Evolutionary conservation across 2,888 invertebrate species (phyloP), one percentile per base, ranked within the genome.

Genomic region (Glyphotaelius pellucidus): DNA sequence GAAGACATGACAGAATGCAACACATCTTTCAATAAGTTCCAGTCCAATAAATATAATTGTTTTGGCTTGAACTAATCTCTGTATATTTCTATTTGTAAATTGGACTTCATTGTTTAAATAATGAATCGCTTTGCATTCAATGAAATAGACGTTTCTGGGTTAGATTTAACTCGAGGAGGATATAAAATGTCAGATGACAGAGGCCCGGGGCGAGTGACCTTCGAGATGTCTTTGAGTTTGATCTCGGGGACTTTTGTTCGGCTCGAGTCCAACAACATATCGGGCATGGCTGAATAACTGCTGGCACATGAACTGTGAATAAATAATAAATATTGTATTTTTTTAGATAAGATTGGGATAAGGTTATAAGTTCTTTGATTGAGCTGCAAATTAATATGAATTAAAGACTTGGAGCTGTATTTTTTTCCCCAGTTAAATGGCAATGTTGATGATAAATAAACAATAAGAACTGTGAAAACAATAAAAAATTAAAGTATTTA

Each of bases 201-300:
- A 3, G 81, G 83, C 2, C 19, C 5, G 35, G 38, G 85, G 38
- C 25, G 38, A 25, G 14, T 52, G 87, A 87, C 87, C 87, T 87
- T 87, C 87, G 32, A 35, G 42, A 14, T 67, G 87, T 31, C 67
- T 87, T 32, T 87, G 52, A 11, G 52, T 31, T 32, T 52, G 87
- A 67, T 87, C 87, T 87, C 67, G 11, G 87, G 32, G 87, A 87
- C 87, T 87, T 52, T 52, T 86, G 85, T 86, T 85, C 25, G 38
- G 19, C 35, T 85, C 85, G 67, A 67, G 67, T 67, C 67, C 67
- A 67, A 67, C 67, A n/a, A 9, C 42, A 32, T 31, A 81, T 32
- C 14, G 81, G 67, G 0, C 31, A 32, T 32, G 4, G 38, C 2
- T 86, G 85, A 86, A 42, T 30, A 47, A 86, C 85, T 38, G 15